These are phyloP conservation scores for Oncorhynchus kisutch DNA, from an alignment of 2,113 vertebrate species.

Conservation along the genomic window DNA sequence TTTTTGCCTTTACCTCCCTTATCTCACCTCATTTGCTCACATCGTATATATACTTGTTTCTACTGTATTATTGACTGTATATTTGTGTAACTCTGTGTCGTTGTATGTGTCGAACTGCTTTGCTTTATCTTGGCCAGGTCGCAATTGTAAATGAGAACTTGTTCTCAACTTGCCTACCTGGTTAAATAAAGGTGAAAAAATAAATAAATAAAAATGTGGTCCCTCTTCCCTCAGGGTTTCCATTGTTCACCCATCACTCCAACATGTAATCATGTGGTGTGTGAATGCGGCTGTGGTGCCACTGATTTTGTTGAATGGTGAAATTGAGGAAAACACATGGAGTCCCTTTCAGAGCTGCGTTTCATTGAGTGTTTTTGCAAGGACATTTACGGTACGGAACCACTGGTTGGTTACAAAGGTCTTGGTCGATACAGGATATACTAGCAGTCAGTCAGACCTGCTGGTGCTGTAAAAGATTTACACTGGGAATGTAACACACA, in stretches of 20 bases:
- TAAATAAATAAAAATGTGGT: neutral
- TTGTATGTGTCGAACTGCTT: too few relatives aligned
- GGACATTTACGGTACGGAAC: neutral
- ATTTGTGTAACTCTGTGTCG: too few relatives aligned
- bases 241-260: neutral
- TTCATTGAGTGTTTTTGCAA: neutral
- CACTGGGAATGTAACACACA: slow-evolving; percentile 2
- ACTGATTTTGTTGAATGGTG: neutral
- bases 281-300: neutral
- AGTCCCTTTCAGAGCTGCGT: neutral
- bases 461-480: neutral
- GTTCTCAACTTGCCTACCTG: too few relatives aligned
- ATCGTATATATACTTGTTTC: too few relatives aligned
- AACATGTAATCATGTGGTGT: neutral
- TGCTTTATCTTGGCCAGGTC: too few relatives aligned
- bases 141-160: too few relatives aligned
- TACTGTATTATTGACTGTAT: too few relatives aligned
- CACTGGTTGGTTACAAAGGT: neutral
- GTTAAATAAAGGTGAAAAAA: too few relatives aligned
- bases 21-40: too few relatives aligned
- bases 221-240: neutral
- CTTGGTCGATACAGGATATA: neutral
- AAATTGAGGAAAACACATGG: neutral
- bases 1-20: too few relatives aligned
- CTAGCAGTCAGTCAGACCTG: slow-evolving; percentile 1